phyloP scores from a whole-genome alignment of 2,113 vertebrate species.

The Phaethon lepturus region DNA sequence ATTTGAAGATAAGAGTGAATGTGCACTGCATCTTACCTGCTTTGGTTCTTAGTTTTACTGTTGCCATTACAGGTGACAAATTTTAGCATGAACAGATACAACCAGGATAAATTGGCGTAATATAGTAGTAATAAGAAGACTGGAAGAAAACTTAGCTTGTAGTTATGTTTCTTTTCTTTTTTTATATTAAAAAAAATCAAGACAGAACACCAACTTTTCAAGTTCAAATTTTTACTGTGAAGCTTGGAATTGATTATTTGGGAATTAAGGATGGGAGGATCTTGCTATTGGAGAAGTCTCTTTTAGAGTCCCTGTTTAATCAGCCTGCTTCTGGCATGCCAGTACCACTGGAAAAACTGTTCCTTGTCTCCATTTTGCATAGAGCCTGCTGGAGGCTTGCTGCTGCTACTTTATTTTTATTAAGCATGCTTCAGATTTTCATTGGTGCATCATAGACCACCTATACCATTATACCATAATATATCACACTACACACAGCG shows the following conservation, averaged over 20 bases:
- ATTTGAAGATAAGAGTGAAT: not conserved
- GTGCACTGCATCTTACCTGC: not conserved
- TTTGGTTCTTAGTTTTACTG: not conserved
- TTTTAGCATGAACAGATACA: not conserved
- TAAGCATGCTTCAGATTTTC: not conserved
- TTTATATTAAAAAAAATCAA: not conserved
- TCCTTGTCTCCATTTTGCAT: not conserved
- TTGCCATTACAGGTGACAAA: not conserved
- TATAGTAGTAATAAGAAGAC: not conserved
- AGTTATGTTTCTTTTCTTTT: not conserved
- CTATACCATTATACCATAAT: not conserved
- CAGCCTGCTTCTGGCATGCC: not conserved
- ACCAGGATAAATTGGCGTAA: not conserved
- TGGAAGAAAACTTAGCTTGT: not conserved
- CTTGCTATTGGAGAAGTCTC: not conserved
- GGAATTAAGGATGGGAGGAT: not conserved
- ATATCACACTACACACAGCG: not conserved
- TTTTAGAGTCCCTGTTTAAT: not conserved
- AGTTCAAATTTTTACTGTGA: not conserved
- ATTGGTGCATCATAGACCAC: not conserved
- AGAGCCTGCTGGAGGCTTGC: not conserved
- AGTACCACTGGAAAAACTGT: not conserved
- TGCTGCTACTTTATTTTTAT: not conserved
- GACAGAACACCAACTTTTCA: not conserved
- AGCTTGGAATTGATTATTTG: not conserved